Base-by-base conservation (phyloP, 2,888 invertebrate species). In the Sarcophaga carnaria region DNA sequence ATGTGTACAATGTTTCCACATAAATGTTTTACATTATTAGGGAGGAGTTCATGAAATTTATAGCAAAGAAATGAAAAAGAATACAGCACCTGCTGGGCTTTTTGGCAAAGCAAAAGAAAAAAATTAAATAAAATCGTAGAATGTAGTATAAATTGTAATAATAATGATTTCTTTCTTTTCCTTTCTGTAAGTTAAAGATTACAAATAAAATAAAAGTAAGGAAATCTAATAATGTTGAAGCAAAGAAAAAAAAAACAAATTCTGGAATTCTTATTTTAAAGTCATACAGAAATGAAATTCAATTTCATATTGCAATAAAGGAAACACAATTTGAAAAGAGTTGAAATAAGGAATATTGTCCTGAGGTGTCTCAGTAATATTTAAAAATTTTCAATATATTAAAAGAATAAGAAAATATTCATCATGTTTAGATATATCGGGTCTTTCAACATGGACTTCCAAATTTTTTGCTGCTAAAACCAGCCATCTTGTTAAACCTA, bases 61-160 rank as follows among this genome's bases (percentile, higher is more conserved):
- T 45, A 4, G 3, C 49, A 22, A 14, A 54, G 17, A 54, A 54
- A 59, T 63, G n/a, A 67, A 49, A 25, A 59, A 62, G 37, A 45
- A 70, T 59, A 3, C 63, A 66, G 22, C 80, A 86, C 86, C 86
- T 83, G 83, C 86, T 86, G 86, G 64, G 80, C 45, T 60, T 76
- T 77, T 83, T 64, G 54, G 83, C 77, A 20, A 80, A 80, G 12
- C 4, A 54, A 17, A 20, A 83, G 6, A 54, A 71, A 80, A 12
- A 63, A 69, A 25, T 25, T 4, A 17, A 27, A n/a, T 22, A 17
- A 37, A 14, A 20, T 62, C n/a, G 22, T 54, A 54, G 11, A 63
- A 62, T 17, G 17, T 54, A 10, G 4, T 45, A 64, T 60, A 76
- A 69, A 64, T 75, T 74, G 27, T 69, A 74, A 54, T 54, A 74